Evolutionary conservation across 1,140 invertebrate species (phyloP).

Genomic region (Cecropterus lyciades): DNA sequence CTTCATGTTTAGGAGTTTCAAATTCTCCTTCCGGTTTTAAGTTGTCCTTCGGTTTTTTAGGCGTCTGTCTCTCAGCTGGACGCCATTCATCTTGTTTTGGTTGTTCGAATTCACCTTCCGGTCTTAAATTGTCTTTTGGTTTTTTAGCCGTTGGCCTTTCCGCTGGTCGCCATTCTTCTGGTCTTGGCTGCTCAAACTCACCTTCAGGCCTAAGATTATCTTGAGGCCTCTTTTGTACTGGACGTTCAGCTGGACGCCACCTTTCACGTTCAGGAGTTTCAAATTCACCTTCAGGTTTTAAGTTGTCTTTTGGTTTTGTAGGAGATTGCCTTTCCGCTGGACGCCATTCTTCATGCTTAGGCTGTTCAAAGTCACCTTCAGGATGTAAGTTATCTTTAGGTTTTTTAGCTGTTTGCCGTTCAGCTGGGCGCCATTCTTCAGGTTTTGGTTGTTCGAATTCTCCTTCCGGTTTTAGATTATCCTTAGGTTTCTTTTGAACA

Average conservation of each 20-base stretch:
- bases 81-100: constrained; percentile 77
- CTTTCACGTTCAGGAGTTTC: constrained; percentile 73
- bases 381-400: constrained; percentile 85
- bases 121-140: constrained; percentile 85
- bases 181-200: constrained; percentile 82
- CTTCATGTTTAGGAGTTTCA: constrained; percentile 75
- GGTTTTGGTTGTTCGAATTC: constrained; percentile 82
- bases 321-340: constrained; percentile 84
- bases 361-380: constrained; percentile 86
- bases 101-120: constrained; percentile 85
- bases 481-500: constrained; percentile 80
- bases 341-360: constrained; percentile 71
- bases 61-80: constrained; percentile 36
- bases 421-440: constrained; percentile 81
- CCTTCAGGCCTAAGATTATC: constrained; percentile 86
- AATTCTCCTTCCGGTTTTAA: constrained; percentile 44
- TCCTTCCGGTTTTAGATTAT: constrained; percentile 86
- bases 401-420: constrained; percentile 80
- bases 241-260: constrained; percentile 84
- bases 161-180: constrained; percentile 77
- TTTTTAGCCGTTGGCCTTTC: constrained; percentile 81
- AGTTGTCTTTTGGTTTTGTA: constrained; percentile 85
- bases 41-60: constrained; percentile 40
- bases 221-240: constrained; percentile 77
- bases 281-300: constrained; percentile 86